Base-by-base conservation (phyloP, 2,888 invertebrate species). In the Meteorus colon region DNA sequence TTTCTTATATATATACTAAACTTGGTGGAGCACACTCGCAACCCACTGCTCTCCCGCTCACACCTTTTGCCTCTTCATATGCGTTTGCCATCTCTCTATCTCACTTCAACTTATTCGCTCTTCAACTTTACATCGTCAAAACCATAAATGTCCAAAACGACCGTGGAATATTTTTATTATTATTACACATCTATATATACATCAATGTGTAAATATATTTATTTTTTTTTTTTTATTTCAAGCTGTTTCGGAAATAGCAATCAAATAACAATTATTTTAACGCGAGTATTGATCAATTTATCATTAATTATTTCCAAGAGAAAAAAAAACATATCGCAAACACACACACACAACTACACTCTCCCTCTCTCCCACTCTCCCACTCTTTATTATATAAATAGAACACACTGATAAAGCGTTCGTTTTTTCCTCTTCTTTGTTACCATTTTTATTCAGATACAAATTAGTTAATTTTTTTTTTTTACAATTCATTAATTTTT, bases 121-220 rank as follows among this genome's bases (percentile, higher is more conserved):
- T 41, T 41, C 12, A 41, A 48, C n/a, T 48, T 4, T 4, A 55
- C 19, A 19, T 55, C 55, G 55, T 55, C 55, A 55, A 55, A 55
- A 55, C 55, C 55, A 55, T 55, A 55, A 55, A 55, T 55, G 55
- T 55, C 55, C 19, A 8, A 63, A 24, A 19, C n/a, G 16, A 62
- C 31, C 37, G 69, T 19, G 31, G 29, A 59, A 31, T 27, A 41
- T 67, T 45, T 48, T 67, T 67, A 41, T 67, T 67, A 29, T 41
- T 19, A 55, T 55, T 55, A 4, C 19, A 55, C 55, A 19, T 55
- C 19, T 19, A 55, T 66, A 24, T n/a, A n/a, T 27, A 63, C 48
- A 72, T 62, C 48, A 45, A 41, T 41, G 41, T 41, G 41, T 41
- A 41, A 8, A 41, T 2, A 41, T 4, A 4, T 41, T 41, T 8